Conservation (phyloP, 2,113 vertebrate species). For the Eupsittula cactorum region DNA sequence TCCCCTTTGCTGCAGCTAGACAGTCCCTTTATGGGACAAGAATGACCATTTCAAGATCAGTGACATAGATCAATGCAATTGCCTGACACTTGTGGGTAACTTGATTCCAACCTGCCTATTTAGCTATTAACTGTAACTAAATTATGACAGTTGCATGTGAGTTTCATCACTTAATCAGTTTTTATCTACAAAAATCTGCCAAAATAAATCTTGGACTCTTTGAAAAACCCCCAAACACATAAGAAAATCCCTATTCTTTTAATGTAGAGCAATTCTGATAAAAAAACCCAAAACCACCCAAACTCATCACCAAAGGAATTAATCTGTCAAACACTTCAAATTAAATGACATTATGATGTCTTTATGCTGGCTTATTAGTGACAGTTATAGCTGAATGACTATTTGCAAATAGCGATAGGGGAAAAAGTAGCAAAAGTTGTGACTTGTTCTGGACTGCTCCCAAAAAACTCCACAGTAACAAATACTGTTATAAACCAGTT, state of each 20-base stretch:
- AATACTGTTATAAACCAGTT: not conserved
- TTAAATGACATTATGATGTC: not conserved
- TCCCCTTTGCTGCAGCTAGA: not conserved
- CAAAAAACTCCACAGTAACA: fast-evolving
- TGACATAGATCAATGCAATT: not conserved
- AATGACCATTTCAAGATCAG: not conserved
- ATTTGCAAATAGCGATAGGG: not conserved
- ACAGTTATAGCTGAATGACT: not conserved
- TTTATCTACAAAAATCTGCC: not conserved
- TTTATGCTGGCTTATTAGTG: not conserved
- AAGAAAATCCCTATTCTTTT: not conserved
- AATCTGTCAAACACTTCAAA: not conserved
- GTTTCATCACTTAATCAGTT: not conserved
- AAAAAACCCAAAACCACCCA: too few relatives aligned
- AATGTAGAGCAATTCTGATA: not conserved
- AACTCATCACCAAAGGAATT: not conserved
- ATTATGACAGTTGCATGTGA: not conserved
- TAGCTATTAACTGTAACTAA: not conserved
- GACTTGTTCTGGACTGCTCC: not conserved
- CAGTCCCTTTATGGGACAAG: not conserved
- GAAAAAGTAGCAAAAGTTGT: not conserved
- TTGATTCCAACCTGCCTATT: not conserved
- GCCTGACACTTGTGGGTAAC: not conserved
- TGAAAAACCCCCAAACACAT: not conserved
- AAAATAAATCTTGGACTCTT: not conserved